Conservation (phyloP, 2,797 vertebrate genomes). For the Choloepus didactylus region DNA sequence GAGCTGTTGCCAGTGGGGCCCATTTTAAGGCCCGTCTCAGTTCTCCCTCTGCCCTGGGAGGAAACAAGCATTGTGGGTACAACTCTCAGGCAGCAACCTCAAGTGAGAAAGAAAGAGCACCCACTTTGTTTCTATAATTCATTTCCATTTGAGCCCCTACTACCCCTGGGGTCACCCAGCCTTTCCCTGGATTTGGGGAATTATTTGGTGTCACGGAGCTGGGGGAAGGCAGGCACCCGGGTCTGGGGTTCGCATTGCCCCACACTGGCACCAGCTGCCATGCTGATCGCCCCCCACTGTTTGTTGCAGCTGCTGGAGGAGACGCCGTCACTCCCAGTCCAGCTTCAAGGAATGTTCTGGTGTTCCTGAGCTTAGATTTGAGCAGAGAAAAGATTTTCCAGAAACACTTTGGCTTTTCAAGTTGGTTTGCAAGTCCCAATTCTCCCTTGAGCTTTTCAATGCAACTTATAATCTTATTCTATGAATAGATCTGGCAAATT, state of each 20-base stretch:
- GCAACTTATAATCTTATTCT: conserved; percentile 46
- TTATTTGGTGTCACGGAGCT: neutral
- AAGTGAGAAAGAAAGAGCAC: neutral
- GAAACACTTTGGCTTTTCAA: conserved; percentile 3
- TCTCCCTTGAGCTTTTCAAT: conserved; percentile 30
- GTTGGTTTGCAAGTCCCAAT: neutral
- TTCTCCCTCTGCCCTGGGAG: no score
- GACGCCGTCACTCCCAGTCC: no score
- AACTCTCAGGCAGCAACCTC: neutral
- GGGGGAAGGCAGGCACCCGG: neutral
- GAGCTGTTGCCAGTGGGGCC: neutral
- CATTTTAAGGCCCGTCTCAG: rapidly evolving
- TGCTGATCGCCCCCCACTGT: no score
- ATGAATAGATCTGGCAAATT: conserved; percentile 65
- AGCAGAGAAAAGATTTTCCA: neutral
- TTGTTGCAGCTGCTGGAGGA: no score
- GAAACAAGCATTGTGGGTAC: neutral
- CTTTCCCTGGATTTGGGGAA: neutral
- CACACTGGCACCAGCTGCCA: no score
- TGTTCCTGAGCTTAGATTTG: neutral
- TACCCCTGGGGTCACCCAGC: neutral
- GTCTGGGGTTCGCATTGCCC: neutral
- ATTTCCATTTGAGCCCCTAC: neutral
- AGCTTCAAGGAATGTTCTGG: neutral
- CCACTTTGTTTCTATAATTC: neutral